Conservation (phyloP, 2,888 invertebrate genomes). For the Acleris literana region DNA sequence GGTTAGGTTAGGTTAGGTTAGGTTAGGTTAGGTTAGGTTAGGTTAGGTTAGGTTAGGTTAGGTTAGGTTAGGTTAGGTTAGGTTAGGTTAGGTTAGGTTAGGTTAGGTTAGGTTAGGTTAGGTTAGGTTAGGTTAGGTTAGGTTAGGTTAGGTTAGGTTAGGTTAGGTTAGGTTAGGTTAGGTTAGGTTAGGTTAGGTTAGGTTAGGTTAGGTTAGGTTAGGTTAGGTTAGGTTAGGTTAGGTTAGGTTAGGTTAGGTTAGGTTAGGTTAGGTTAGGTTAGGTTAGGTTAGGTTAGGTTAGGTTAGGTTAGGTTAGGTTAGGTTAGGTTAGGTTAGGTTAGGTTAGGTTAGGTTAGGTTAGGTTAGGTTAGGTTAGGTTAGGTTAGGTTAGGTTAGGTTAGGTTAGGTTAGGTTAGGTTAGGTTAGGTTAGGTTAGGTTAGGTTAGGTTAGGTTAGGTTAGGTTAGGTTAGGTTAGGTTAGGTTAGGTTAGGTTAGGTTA, state of each 20-base stretch:
- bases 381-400: conserved; percentile 32
- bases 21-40: conserved; percentile 30
- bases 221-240: conserved; percentile 34
- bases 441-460: conserved; percentile 30
- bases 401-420: conserved; percentile 19
- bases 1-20: conserved; percentile 30
- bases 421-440: conserved; percentile 27
- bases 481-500: conserved; percentile 26
- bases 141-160: conserved; percentile 34
- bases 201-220: conserved; percentile 34
- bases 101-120: conserved; percentile 31
- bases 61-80: conserved; percentile 34
- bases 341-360: conserved; percentile 33
- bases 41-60: conserved; percentile 31
- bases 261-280: conserved; percentile 32
- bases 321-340: conserved; percentile 25
- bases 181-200: conserved; percentile 35
- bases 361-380: conserved; percentile 28
- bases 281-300: conserved; percentile 33
- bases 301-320: conserved; percentile 32
- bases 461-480: conserved; percentile 29
- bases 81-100: conserved; percentile 30
- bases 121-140: conserved; percentile 34
- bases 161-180: conserved; percentile 35
- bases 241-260: conserved; percentile 33